These are phyloP conservation scores for Porites australiensis DNA, from an alignment of 64 coral and sea anemone genomes.

Conservation along the genomic window DNA sequence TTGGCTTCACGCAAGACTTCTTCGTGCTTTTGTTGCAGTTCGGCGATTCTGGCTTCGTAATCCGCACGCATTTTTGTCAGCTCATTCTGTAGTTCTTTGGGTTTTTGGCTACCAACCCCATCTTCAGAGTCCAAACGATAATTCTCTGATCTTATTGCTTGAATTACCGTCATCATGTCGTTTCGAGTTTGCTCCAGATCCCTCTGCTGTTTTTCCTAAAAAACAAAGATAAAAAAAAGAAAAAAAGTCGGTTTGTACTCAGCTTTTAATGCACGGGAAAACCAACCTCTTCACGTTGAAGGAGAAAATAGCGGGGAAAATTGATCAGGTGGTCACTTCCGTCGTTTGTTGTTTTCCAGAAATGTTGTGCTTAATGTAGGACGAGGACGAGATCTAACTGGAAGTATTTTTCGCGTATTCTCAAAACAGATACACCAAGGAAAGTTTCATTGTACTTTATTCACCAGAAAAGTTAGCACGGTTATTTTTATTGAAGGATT, in stretches of 20 bases:
- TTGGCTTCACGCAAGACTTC: constrained; percentile 36
- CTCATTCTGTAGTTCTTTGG: constrained; percentile 64
- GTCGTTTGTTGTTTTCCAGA: too few species aligned
- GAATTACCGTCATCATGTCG: constrained; percentile 95
- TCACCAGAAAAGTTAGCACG: too few species aligned
- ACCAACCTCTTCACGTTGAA: too few species aligned
- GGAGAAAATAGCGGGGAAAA: too few species aligned
- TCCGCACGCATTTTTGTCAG: constrained; percentile 60
- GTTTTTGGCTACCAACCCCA: constrained; percentile 8
- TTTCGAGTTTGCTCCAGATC: constrained; percentile 90
- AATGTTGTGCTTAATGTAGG: too few species aligned
- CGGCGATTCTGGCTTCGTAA: constrained; percentile 72
- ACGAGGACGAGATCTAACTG: too few species aligned
- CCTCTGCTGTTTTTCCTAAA: constrained; percentile 85
- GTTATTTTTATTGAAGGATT: too few species aligned
- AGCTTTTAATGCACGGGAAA: too few species aligned
- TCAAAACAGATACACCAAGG: too few species aligned
- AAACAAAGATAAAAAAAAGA: background rate
- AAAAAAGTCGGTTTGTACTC: background rate
- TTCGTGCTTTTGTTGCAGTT: constrained; percentile 72
- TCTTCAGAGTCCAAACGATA: constrained; percentile 79
- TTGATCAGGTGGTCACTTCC: too few species aligned
- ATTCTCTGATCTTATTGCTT: constrained; percentile 88
- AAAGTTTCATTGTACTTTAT: too few species aligned
- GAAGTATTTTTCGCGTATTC: too few species aligned